These are phyloP conservation scores for Watsonalla binaria DNA, from an alignment of 2,888 invertebrate genomes.

Conservation along the genomic window DNA sequence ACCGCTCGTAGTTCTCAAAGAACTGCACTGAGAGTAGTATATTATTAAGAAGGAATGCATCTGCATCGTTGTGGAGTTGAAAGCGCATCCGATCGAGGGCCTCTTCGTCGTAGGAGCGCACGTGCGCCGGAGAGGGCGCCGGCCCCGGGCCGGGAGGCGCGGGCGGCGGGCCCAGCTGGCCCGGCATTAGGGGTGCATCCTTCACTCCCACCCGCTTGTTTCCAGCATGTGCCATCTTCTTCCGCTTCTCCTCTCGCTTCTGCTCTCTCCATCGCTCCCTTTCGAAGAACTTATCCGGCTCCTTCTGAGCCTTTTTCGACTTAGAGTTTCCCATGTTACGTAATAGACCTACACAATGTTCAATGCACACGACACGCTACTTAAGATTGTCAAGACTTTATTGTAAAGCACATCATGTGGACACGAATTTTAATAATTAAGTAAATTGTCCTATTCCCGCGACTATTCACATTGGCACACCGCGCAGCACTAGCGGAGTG, in stretches of 20 bases:
- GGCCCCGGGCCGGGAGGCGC: slow-evolving; percentile 18
- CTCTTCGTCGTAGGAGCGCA: slow-evolving; percentile 71
- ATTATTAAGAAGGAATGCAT: slow-evolving; percentile 87
- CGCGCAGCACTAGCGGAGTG: slow-evolving; percentile 36
- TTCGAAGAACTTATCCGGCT: slow-evolving; percentile 65
- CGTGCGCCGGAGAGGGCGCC: slow-evolving; percentile 44
- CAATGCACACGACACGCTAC: background rate
- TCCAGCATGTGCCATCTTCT: slow-evolving; percentile 38
- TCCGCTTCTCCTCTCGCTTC: slow-evolving; percentile 48
- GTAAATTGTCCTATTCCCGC: slow-evolving; percentile 8
- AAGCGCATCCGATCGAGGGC: slow-evolving; percentile 77
- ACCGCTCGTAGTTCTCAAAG: slow-evolving; percentile 88
- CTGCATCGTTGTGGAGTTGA: slow-evolving; percentile 80
- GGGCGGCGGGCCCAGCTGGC: slow-evolving; percentile 29
- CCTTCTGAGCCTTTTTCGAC: slow-evolving; percentile 57
- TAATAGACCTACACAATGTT: slow-evolving; percentile 5
- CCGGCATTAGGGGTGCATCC: slow-evolving; percentile 36
- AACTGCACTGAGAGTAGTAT: slow-evolving; percentile 87
- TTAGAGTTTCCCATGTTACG: slow-evolving; percentile 62
- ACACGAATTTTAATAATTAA: background rate
- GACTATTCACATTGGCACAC: slow-evolving; percentile 27
- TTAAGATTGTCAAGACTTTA: background rate
- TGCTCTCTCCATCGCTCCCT: slow-evolving; percentile 60
- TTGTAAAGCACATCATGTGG: background rate
- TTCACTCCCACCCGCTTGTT: slow-evolving; percentile 45